These are phyloP conservation scores for Alouatta palliata DNA, from an alignment of 2,113 vertebrate species.

Conservation along the genomic window DNA sequence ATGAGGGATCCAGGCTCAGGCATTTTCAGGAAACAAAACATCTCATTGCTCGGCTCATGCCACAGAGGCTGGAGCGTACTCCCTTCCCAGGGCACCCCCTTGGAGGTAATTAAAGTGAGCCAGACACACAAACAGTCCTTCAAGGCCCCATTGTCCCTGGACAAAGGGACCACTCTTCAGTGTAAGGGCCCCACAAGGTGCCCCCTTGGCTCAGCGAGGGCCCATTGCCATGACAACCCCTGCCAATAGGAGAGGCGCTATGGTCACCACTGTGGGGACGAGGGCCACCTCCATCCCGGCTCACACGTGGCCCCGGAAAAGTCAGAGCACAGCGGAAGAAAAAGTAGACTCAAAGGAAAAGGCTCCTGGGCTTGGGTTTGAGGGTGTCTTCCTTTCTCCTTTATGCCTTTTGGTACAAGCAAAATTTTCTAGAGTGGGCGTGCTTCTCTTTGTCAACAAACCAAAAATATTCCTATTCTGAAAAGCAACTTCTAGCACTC, in stretches of 20 bases:
- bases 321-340: rapidly evolving
- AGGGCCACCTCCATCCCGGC: rapidly evolving
- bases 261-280: neutral
- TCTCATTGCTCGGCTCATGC: neutral
- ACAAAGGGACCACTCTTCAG: slow-evolving; percentile 44
- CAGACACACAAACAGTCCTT: neutral
- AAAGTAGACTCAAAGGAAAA: neutral
- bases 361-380: neutral
- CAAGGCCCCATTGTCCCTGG: neutral
- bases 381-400: neutral
- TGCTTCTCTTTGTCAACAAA: neutral
- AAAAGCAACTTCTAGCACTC: neutral
- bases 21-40: neutral
- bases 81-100: neutral
- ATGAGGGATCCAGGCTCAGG: rapidly evolving
- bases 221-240: slow-evolving; percentile 1
- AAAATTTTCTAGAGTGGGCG: neutral
- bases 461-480: neutral
- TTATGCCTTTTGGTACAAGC: rapidly evolving
- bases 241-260: neutral
- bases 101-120: slow-evolving; percentile 9
- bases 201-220: neutral
- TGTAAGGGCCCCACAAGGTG: neutral
- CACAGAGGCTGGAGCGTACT: neutral
- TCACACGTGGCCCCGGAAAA: rapidly evolving